Evolutionary conservation across 2,113 vertebrate species (phyloP), one percentile per base, ranked within the genome.

Genomic region (Odontesthes bonariensis): DNA sequence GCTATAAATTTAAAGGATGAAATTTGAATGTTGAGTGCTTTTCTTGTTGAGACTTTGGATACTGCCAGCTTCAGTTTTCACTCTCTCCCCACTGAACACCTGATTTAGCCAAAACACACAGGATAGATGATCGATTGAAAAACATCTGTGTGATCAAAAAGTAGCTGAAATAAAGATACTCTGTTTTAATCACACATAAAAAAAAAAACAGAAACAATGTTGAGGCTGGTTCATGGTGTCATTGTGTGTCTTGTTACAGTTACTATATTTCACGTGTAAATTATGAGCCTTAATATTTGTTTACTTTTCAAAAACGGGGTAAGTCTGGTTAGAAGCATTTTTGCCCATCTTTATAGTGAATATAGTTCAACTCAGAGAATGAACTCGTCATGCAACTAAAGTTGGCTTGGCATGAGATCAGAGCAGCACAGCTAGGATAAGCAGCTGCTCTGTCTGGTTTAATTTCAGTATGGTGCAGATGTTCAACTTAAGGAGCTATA

Each of bases 331-430:
- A 56, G 52, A 69, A 53, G 35, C 20, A 44, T 33, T 55, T 70
- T 63, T 56, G 20, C 23, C 23, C 14, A 1, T 38, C 33, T 63
- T 32, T 3, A 44, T 35, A 10, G 13, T 55, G 54, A 75, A 53
- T 14, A 60, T 65, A 38, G 35, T 38, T 38, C 44, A 46, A 53
- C 76, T 57, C 12, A 54, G 46, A 69, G 74, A 79, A 49, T 58
- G 72, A 55, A 73, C 40, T 73, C 57, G 73, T 75, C 59, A 61
- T 71, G 2, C 35, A 8, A 60, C 70, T 63, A 63, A 67, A 82
- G 75, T 78, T 74, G 33, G 35, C 51, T 68, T 82, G 66, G 54
- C 73, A 77, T 68, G 19, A 70, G 71, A 86, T 86, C 73, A 82
- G 9, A 73, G 57, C 71, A 20, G 22, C 59, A 61, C 59, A 33